Evolutionary conservation across 2,797 vertebrate species (phyloP).

Genomic region (Hippopotamyrus pictus): DNA sequence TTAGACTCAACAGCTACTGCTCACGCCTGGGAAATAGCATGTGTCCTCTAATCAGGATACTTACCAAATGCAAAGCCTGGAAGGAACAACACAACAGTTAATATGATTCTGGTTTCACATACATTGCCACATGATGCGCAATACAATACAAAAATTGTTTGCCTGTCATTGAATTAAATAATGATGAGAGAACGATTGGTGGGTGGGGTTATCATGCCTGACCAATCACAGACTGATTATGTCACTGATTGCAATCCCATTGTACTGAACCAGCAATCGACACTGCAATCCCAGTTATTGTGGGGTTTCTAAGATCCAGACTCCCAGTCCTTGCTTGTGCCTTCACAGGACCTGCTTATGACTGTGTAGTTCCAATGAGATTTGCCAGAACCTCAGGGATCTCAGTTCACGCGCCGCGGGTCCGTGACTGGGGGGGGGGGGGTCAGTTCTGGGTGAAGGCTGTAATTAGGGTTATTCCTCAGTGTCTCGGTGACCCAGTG

Average conservation of each 20-base stretch:
- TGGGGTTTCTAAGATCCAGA: background rate
- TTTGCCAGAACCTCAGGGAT: background rate
- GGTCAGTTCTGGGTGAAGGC: background rate
- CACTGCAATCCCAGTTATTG: background rate
- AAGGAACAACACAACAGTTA: constrained; percentile 43
- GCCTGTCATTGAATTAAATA: background rate
- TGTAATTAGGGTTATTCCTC: background rate
- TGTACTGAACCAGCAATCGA: background rate
- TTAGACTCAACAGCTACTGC: background rate
- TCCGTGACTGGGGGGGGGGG: background rate
- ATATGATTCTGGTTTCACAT: constrained; percentile 37
- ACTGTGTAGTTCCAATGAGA: background rate
- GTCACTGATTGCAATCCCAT: background rate
- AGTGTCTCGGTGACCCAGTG: background rate
- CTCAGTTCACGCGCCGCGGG: background rate
- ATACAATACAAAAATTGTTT: background rate
- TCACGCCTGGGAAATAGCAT: constrained; percentile 51
- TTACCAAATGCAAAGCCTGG: constrained; percentile 42
- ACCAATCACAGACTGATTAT: background rate
- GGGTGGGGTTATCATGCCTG: background rate
- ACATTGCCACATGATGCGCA: constrained; percentile 25
- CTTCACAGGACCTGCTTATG: background rate
- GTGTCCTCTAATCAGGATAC: constrained; percentile 49
- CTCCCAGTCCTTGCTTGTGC: background rate
- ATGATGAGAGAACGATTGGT: background rate